phyloP scores from a whole-genome alignment of 2,797 vertebrate species.

The Sebastes steindachneri region DNA sequence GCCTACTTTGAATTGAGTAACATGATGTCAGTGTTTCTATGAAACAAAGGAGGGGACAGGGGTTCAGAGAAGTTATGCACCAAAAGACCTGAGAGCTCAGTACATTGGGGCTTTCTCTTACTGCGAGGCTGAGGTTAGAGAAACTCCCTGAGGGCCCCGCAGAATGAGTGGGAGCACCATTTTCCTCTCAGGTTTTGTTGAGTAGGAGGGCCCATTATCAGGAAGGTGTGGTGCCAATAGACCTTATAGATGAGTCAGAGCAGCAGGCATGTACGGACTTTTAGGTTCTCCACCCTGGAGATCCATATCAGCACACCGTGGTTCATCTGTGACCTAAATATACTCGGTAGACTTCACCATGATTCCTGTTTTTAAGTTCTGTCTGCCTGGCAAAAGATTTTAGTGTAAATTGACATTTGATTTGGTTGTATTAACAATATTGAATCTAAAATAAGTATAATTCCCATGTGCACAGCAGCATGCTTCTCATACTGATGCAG shows the following conservation, averaged over 20 bases:
- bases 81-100: constrained; percentile 20
- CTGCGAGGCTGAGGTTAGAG: constrained; percentile 52
- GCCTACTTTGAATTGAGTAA: not conserved
- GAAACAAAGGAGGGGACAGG: not conserved
- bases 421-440: not conserved
- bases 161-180: constrained; percentile 73
- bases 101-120: constrained; percentile 28
- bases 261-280: constrained; percentile 75
- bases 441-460: not conserved
- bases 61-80: constrained; percentile 21
- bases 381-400: not conserved
- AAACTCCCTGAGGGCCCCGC: constrained; percentile 63
- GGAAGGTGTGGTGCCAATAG: constrained; percentile 77
- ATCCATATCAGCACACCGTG: constrained; percentile 59
- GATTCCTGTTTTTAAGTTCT: not conserved
- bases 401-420: not conserved
- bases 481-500: not conserved
- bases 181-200: constrained; percentile 70
- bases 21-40: not conserved
- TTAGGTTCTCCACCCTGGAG: constrained; percentile 68
- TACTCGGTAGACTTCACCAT: not conserved
- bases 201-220: constrained; percentile 76
- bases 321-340: constrained; percentile 21
- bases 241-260: constrained; percentile 81
- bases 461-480: not conserved